Evolutionary conservation across 1,140 invertebrate genomes (phyloP).

Genomic region (Cotesia chilonis): DNA sequence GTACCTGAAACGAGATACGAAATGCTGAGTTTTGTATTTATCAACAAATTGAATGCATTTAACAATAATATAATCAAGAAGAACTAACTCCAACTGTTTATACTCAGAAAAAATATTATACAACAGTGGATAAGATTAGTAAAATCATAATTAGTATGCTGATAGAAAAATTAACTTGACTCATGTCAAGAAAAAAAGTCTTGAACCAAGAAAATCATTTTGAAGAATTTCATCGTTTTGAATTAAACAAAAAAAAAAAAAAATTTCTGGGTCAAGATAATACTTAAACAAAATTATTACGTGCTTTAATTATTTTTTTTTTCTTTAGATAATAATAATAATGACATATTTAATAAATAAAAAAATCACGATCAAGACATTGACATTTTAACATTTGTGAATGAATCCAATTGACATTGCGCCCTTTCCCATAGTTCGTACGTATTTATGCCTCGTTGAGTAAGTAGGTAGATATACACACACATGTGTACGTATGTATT

Average conservation of each 20-base stretch:
- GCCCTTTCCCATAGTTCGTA: constrained; percentile 9
- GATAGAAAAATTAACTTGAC: no score
- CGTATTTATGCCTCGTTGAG: constrained; percentile 23
- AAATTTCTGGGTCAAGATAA: constrained; percentile 98
- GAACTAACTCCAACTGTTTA: no score
- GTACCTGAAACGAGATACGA: constrained; percentile 75
- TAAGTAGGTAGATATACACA: constrained; percentile 23
- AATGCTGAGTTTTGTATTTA: neutral
- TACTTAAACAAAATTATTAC: constrained; percentile 74
- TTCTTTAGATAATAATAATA: neutral
- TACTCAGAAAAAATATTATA: no score
- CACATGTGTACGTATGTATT: neutral
- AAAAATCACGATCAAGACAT: constrained; percentile 18
- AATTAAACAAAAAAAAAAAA: constrained; percentile 28
- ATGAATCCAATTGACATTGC: constrained; percentile 29
- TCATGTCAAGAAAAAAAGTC: no score
- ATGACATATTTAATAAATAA: neutral
- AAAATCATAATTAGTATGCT: no score
- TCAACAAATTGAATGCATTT: neutral
- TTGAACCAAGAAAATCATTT: no score
- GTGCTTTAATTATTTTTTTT: neutral
- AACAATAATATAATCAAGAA: no score
- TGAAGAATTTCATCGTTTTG: no score
- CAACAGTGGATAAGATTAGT: no score
- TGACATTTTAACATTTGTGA: constrained; percentile 24